phyloP scores from a whole-genome alignment of 2,113 vertebrate species.

The Sinocyclocheilus maitianheensis region DNA sequence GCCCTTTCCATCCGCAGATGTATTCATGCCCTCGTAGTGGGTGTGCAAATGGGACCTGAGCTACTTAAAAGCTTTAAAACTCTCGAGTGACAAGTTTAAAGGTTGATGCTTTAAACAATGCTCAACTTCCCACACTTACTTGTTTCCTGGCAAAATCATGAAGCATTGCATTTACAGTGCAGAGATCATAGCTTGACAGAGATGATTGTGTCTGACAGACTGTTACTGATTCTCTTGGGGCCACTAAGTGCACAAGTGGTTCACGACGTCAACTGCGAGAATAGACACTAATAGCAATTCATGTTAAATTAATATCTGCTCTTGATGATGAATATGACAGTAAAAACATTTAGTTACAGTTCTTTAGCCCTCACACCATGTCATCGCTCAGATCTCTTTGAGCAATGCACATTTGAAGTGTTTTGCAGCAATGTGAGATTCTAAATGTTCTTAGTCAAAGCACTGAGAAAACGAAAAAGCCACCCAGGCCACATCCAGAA shows the following conservation, averaged over 20 bases:
- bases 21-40: conserved; percentile 17
- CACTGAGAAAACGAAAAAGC: not conserved
- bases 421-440: not conserved
- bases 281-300: conserved; percentile 29
- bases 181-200: conserved; percentile 33
- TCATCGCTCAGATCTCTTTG: not conserved
- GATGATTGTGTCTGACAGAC: conserved; percentile 46
- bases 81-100: conserved; percentile 36
- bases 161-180: conserved; percentile 17
- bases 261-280: not conserved
- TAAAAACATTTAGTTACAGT: conserved; percentile 14
- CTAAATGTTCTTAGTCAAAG: not conserved
- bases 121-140: conserved; percentile 27
- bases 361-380: not conserved
- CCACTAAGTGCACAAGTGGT: conserved; percentile 30
- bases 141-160: conserved; percentile 22
- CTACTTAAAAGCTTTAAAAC: conserved; percentile 34
- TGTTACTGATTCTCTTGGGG: conserved; percentile 42
- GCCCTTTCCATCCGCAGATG: conserved; percentile 4
- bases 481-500: not conserved
- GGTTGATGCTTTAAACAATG: conserved; percentile 46
- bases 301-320: conserved; percentile 38
- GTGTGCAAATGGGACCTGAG: conserved; percentile 6
- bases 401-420: not conserved
- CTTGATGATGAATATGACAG: conserved; percentile 36